Percentiles rank a stretch among this genome's conserved stretches.
Conservation (phyloP, 2,888 invertebrate species). For the Campoplex nolae region DNA sequence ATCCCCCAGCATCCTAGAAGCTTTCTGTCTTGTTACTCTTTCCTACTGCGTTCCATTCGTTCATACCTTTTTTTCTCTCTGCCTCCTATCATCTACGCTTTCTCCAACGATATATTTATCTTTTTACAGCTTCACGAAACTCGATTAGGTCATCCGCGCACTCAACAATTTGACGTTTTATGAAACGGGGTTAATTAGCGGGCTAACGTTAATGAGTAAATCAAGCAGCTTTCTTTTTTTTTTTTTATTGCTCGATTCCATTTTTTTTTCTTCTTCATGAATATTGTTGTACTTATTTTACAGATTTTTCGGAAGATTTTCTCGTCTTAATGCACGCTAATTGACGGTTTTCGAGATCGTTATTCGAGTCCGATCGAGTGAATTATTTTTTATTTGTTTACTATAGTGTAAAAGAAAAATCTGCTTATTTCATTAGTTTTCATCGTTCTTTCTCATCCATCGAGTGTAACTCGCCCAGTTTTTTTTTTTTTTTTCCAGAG, state of each 20-base stretch:
- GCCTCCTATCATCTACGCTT: conserved; percentile 46
- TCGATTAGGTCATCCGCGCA: conserved; percentile 64
- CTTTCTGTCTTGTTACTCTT: conserved; percentile 54
- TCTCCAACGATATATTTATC: conserved; percentile 45
- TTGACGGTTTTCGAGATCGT: neutral
- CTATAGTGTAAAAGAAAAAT: neutral
- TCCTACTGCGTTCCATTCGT: conserved; percentile 47
- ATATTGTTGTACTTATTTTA: neutral
- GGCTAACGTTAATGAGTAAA: conserved; percentile 22
- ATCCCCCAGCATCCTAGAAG: conserved; percentile 52
- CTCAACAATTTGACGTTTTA: conserved; percentile 44
- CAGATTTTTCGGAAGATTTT: neutral
- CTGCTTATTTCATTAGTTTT: neutral
- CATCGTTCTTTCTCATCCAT: neutral
- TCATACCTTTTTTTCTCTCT: conserved; percentile 33
- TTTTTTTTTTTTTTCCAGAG: neutral
- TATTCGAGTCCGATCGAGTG: neutral
- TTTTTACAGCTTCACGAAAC: conserved; percentile 36
- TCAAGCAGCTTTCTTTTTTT: conserved; percentile 6
- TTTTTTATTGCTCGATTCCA: neutral
- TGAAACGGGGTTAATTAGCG: conserved; percentile 31
- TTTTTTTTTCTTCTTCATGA: neutral
- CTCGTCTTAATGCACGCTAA: neutral
- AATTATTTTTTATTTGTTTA: neutral
- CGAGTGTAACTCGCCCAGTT: neutral